Percentiles rank a stretch among this genome's conserved stretches.
phyloP scores from a whole-genome alignment of 2,797 vertebrate genomes.

The Gastrophryne carolinensis region DNA sequence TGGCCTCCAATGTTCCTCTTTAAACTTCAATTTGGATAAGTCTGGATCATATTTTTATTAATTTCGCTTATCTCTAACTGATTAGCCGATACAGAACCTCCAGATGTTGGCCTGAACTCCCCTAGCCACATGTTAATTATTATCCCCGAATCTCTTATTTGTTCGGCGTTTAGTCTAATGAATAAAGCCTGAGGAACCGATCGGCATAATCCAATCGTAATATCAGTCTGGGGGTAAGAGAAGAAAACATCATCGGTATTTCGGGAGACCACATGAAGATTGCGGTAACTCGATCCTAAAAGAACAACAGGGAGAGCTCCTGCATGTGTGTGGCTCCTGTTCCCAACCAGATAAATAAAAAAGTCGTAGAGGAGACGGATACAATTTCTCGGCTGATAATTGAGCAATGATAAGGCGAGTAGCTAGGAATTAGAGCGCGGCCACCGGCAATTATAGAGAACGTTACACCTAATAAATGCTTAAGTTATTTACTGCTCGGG shows the following conservation, averaged over 20 bases:
- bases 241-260: neutral
- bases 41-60: too few relatives aligned
- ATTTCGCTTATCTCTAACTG: too few relatives aligned
- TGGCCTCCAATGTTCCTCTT: too few relatives aligned
- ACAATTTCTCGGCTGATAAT: neutral
- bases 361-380: neutral
- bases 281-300: neutral
- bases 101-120: too few relatives aligned
- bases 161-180: neutral
- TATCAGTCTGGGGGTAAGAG: neutral
- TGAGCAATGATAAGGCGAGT: conserved; percentile 20
- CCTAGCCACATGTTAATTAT: neutral
- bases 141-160: neutral
- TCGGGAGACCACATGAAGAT: conserved; percentile 7
- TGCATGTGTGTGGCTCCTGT: neutral
- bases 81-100: too few relatives aligned
- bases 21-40: too few relatives aligned
- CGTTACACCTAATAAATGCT: neutral
- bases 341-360: conserved; percentile 5
- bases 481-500: conserved; percentile 43
- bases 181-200: neutral
- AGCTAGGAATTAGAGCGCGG: conserved; percentile 8
- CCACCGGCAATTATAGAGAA: neutral
- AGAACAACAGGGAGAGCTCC: neutral
- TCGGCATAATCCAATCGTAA: neutral